Evolutionary conservation across 2,797 vertebrate genomes (phyloP), one percentile per base, ranked within the genome.

Genomic region (Dipus sagitta): DNA sequence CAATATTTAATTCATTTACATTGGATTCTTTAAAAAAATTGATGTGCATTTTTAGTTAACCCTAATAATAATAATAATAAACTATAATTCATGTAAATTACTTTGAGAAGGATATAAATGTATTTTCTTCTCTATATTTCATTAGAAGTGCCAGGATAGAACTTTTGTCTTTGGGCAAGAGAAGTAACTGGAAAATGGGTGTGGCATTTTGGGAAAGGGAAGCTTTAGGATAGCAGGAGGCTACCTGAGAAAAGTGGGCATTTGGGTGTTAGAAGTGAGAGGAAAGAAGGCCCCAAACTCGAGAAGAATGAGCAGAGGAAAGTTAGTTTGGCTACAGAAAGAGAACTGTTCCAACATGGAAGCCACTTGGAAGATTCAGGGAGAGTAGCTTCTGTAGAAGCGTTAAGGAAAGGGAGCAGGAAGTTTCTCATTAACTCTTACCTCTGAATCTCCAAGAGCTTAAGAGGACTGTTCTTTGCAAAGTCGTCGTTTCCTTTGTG

Each of bases 61-160:
- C 21, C 28, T 79, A 78, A 82, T 71, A 64, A 47, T 47, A 47
- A 47, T 47, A 47, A 47, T 47, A 47, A 26, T 83, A 77, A 85
- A 68, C 83, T 88, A 85, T 65, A 81, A 86, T 83, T 20, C 80
- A 38, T 80, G 15, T 65, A 83, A 92, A 65, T 90, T 85, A 80
- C 30, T 94, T 74, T 71, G 42, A 94, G 20, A 38, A 83, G 62
- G 23, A 38, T 80, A 62, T 71, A 13, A 85, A 8, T 78, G 2
- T n/a, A 64, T 90, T 8, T 71, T 88, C 7, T 76, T 95, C 12
- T 92, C 15, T 67, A 23, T 42, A n/a, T 2, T 13, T 88, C 38
- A 12, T 70, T 76, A 30, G 58, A n/a, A 77, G 3, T 74, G n/a
- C 86, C 74, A 8, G 32, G 18, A 20, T 11, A 82, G 65, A 82